Percentiles rank a stretch among this genome's conserved stretches.
Conservation (phyloP, 2,113 vertebrate species). For the Oenanthe melanoleuca region DNA sequence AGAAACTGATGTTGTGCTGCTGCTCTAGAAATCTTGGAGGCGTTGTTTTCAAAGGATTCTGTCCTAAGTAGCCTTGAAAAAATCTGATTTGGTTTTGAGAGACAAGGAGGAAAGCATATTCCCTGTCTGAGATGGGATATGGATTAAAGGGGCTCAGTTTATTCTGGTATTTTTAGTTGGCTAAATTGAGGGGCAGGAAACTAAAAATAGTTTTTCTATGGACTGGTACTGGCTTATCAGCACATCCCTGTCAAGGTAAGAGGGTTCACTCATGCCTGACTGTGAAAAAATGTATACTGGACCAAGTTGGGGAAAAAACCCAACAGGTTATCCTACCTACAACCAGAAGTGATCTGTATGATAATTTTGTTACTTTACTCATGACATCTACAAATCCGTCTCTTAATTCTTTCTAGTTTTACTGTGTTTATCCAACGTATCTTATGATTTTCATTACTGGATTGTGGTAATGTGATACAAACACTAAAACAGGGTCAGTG, state of each 20-base stretch:
- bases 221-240: background rate
- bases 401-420: background rate
- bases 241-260: background rate
- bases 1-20: background rate
- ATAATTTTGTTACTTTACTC: background rate
- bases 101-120: background rate
- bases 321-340: background rate
- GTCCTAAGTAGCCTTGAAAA: background rate
- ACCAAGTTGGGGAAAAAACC: fast-evolving
- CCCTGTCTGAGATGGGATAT: background rate
- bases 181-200: background rate
- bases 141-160: background rate
- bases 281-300: background rate
- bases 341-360: background rate
- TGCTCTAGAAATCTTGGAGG: background rate
- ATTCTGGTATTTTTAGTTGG: background rate
- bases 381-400: background rate
- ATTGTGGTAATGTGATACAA: background rate
- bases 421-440: background rate
- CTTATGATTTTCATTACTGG: background rate
- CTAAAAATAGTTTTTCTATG: background rate
- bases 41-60: background rate
- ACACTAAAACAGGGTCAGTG: background rate
- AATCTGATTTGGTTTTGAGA: background rate
- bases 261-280: background rate